phyloP scores from a whole-genome alignment of 2,888 invertebrate species.

The Aquatica leii region DNA sequence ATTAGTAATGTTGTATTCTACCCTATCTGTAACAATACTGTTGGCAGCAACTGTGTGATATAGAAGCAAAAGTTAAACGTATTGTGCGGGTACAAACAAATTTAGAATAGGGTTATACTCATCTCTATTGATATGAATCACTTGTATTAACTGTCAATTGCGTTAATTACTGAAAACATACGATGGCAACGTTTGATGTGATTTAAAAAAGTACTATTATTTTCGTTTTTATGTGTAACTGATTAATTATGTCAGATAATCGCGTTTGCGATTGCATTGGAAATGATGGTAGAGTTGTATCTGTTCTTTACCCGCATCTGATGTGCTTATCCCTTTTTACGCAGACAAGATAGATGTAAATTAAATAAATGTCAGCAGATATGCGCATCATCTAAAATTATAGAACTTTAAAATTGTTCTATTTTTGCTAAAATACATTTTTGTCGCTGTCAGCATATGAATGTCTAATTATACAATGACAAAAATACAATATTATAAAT shows the following conservation, averaged over 20 bases:
- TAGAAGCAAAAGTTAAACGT: slow-evolving; percentile 38
- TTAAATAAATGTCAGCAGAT: neutral
- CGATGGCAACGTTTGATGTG: no score
- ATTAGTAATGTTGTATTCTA: slow-evolving; percentile 46
- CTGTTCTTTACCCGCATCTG: slow-evolving; percentile 6
- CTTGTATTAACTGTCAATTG: slow-evolving; percentile 7
- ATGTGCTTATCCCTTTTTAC: neutral
- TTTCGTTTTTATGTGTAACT: neutral
- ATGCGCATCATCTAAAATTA: no score
- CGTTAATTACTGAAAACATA: neutral
- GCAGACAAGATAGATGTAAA: slow-evolving; percentile 5
- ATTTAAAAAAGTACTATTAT: no score
- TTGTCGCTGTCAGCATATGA: no score
- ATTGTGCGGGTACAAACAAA: slow-evolving; percentile 40
- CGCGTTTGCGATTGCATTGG: neutral
- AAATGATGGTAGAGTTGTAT: slow-evolving; percentile 7
- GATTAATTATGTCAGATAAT: neutral
- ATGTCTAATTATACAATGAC: no score
- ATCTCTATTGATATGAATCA: slow-evolving; percentile 13
- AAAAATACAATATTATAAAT: no score
- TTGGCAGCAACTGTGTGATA: slow-evolving; percentile 29
- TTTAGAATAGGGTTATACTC: slow-evolving; percentile 29
- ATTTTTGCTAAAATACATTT: no score
- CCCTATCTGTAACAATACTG: slow-evolving; percentile 39
- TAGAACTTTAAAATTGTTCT: no score